phyloP scores from a whole-genome alignment of 2,113 vertebrate genomes.

The Gymnarchus niloticus region DNA sequence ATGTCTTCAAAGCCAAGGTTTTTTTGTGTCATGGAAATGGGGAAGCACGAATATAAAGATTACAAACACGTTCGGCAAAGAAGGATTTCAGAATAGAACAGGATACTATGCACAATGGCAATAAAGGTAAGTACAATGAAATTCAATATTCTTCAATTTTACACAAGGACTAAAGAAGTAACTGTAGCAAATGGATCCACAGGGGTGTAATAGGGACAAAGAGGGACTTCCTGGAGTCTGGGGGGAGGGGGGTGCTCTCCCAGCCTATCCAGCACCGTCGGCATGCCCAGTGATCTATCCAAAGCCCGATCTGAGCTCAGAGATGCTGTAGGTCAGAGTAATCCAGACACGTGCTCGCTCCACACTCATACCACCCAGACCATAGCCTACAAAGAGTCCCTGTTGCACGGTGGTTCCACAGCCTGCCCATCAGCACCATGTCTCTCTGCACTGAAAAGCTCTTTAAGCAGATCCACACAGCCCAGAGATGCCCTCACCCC shows the following conservation, averaged over 20 bases:
- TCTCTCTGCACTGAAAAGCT: slow-evolving; percentile 33
- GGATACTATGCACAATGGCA: too few species aligned
- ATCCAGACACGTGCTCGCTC: neutral
- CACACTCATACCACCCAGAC: too few species aligned
- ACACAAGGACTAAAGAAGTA: neutral
- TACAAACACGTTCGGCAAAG: neutral
- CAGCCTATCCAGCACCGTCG: neutral
- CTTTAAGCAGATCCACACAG: slow-evolving; percentile 32
- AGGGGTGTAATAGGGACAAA: too few species aligned
- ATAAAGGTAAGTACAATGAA: too few species aligned
- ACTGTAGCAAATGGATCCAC: neutral
- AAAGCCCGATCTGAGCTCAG: neutral
- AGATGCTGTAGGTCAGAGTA: neutral
- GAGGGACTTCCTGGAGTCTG: neutral
- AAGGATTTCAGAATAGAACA: too few species aligned
- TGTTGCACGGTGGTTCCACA: neutral
- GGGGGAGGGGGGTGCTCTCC: neutral
- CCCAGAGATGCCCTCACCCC: slow-evolving; percentile 26
- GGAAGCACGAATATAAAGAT: neutral
- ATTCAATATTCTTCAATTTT: too few species aligned
- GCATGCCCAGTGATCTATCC: neutral
- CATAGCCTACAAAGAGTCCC: neutral
- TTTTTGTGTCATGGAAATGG: neutral
- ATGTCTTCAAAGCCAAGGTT: too few species aligned
- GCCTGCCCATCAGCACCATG: neutral